Evolutionary conservation across 2,888 invertebrate genomes (phyloP), one percentile per base, ranked within the genome.

Genomic region (Mechanitis messenoides): DNA sequence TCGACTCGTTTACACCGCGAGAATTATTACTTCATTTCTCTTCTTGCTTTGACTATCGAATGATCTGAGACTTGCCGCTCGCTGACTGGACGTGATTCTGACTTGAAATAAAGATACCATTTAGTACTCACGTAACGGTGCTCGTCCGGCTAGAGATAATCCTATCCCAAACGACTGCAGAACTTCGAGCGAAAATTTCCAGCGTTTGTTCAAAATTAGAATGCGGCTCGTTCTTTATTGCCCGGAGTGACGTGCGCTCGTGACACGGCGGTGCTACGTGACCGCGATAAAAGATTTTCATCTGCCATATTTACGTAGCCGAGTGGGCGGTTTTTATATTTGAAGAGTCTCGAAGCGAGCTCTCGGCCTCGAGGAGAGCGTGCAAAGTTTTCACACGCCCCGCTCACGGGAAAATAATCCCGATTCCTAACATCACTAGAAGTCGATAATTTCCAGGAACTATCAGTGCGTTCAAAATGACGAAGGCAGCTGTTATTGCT

Each of bases 251-350:
- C 85, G 85, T 76, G 84, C 86, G 84, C 77, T 89, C 89, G 89
- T 90, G 90, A 88, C 86, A 86, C 83, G 74, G 81, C 84, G 77
- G 78, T 75, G 83, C 83, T 88, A 90, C 90, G 90, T 90, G 90
- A 89, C 89, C 85, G 83, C 83, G 90, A 90, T 90, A 90, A 90
- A 88, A 90, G 90, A 90, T 89, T 87, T 88, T 85, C 89, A 90
- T 90, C 90, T 89, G 84, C 87, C 84, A 87, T 90, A 89, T 90
- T 89, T 89, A 88, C 88, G 85, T 83, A 76, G 85, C 80, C 77
- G 85, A 88, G 89, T 89, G 89, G 89, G 88, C 84, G 89, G 88
- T 86, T 88, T 89, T 89, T 87, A 84, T 87, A 77, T 84, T 87
- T 86, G 78, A 79, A 88, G 88, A 83, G 83, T 82, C 86, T 85